A percentile compares a stretch with the other conserved stretches of the same genome.
Conservation (phyloP, 2,888 invertebrate genomes). For the Spodoptera littoralis region DNA sequence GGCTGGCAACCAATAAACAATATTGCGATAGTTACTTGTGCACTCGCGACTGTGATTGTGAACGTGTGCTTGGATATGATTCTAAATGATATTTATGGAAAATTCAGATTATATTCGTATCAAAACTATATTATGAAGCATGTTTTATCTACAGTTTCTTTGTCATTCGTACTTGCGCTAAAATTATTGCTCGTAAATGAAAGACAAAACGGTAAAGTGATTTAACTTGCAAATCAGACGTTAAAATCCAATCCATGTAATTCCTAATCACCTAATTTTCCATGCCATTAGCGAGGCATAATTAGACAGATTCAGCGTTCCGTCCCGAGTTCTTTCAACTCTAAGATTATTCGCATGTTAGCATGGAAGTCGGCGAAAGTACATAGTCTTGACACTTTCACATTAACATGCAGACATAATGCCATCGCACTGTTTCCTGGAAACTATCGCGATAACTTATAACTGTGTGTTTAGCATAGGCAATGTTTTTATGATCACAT, state of each 20-base stretch:
- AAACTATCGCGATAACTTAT: conserved; percentile 65
- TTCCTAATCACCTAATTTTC: conserved; percentile 11
- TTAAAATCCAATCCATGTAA: not conserved
- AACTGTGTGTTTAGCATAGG: conserved; percentile 57
- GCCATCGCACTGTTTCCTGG: conserved; percentile 67
- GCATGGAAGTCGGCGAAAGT: conserved; percentile 71
- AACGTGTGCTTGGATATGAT: conserved; percentile 5
- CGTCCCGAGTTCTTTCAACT: conserved; percentile 44
- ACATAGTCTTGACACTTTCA: conserved; percentile 77
- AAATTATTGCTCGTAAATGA: no score
- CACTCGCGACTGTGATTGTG: conserved; percentile 25
- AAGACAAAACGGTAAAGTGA: no score
- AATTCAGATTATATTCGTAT: conserved; percentile 13
- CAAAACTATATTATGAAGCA: conserved; percentile 2
- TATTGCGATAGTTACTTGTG: conserved; percentile 33
- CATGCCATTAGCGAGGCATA: conserved; percentile 32
- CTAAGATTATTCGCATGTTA: conserved; percentile 70
- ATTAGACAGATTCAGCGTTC: conserved; percentile 21
- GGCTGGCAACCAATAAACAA: conserved; percentile 28
- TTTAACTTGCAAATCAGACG: not conserved
- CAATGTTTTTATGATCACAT: conserved; percentile 66
- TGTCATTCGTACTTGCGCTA: no score
- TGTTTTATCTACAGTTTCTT: not conserved
- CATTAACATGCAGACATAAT: conserved; percentile 71
- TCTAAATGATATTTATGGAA: conserved; percentile 10